phyloP scores from a whole-genome alignment of 2,797 vertebrate species.

The Acrossocheilus wenchowensis region DNA sequence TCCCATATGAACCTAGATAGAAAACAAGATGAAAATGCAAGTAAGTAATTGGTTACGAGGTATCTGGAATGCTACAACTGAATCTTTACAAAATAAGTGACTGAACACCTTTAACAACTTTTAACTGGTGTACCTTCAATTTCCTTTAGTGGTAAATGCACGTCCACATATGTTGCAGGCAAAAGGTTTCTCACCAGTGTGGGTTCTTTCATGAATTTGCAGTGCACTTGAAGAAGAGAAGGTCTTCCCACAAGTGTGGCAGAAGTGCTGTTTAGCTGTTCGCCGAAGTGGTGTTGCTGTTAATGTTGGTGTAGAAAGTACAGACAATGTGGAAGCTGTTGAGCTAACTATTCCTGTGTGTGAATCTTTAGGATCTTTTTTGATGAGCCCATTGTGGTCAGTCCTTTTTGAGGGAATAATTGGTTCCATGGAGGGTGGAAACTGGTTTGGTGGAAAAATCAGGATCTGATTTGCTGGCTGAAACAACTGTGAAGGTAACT shows the following conservation, averaged over 20 bases:
- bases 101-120: not conserved
- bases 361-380: slow-evolving; percentile 81
- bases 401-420: slow-evolving; percentile 82
- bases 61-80: slow-evolving; percentile 55
- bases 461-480: slow-evolving; percentile 89
- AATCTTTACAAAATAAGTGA: slow-evolving; percentile 1
- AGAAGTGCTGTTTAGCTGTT: slow-evolving; percentile 97
- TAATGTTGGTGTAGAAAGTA: slow-evolving; percentile 78
- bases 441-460: slow-evolving; percentile 85
- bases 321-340: slow-evolving; percentile 87
- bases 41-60: slow-evolving; percentile 59
- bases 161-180: slow-evolving; percentile 98
- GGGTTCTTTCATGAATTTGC: slow-evolving; percentile 98
- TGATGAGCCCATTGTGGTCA: slow-evolving; percentile 91
- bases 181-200: slow-evolving; percentile 99
- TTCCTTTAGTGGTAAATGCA: slow-evolving; percentile 99
- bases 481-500: slow-evolving; percentile 95
- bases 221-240: slow-evolving; percentile 98
- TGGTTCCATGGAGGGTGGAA: slow-evolving; percentile 80
- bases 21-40: slow-evolving; percentile 46
- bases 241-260: slow-evolving; percentile 95
- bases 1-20: slow-evolving; percentile 90
- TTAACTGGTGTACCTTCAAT: slow-evolving; percentile 90
- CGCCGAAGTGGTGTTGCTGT: slow-evolving; percentile 82
- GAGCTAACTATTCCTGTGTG: slow-evolving; percentile 71